Evolutionary conservation across 2,888 invertebrate species (phyloP).

Genomic region (Leucoma salicis): DNA sequence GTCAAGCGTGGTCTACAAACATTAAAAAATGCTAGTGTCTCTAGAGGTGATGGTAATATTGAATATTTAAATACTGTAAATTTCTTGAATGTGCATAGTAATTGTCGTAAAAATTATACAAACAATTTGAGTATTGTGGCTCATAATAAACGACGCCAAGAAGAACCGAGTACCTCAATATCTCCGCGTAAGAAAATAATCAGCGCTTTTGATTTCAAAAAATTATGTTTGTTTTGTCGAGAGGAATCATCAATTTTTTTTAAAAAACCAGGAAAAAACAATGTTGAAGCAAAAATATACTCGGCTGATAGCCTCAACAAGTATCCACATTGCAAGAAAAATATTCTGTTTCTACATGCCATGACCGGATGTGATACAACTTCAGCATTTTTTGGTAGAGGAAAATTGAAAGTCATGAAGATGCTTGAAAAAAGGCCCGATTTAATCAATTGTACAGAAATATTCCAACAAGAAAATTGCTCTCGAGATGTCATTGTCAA

Average conservation of each 20-base stretch:
- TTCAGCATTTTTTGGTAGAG: no score
- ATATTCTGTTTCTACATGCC: no score
- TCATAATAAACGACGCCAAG: constrained; percentile 37
- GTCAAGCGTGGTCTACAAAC: constrained; percentile 33
- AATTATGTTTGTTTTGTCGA: constrained; percentile 40
- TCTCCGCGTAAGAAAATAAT: background rate
- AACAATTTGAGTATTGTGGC: constrained; percentile 31
- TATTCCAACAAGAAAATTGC: background rate
- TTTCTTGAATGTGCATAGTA: constrained; percentile 21
- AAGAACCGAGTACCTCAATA: constrained; percentile 36
- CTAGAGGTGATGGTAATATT: constrained; percentile 33
- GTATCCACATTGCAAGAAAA: no score
- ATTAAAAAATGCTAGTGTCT: constrained; percentile 32
- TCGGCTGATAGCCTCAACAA: no score
- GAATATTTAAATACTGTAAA: constrained; percentile 21
- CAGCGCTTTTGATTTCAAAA: constrained; percentile 19
- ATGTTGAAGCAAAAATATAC: no score
- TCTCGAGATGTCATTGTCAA: no score
- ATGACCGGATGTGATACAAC: no score
- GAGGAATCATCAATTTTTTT: no score
- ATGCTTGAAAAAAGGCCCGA: no score
- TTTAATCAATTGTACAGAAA: no score
- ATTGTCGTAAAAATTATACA: constrained; percentile 36
- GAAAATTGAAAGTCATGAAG: no score
- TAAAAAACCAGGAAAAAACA: no score